phyloP scores from a whole-genome alignment of 2,888 invertebrate genomes.

The Ptilodon capucinus region DNA sequence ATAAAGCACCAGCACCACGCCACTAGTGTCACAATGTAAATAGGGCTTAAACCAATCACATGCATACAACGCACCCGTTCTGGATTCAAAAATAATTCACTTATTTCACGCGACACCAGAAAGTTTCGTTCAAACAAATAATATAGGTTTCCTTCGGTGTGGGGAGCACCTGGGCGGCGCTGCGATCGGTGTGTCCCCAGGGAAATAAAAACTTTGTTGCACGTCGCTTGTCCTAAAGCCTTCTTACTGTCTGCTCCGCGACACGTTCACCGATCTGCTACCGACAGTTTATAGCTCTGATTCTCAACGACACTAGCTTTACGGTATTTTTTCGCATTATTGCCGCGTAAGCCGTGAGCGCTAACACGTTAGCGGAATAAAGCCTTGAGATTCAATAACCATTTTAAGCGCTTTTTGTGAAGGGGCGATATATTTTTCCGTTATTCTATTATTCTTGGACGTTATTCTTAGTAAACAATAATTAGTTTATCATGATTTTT shows the following conservation, averaged over 20 bases:
- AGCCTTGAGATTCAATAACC: slow-evolving; percentile 29
- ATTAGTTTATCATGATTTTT: no score
- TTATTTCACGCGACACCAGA: slow-evolving; percentile 78
- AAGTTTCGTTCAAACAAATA: slow-evolving; percentile 81
- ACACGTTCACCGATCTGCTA: slow-evolving; percentile 76
- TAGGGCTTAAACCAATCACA: background rate
- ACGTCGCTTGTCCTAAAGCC: slow-evolving; percentile 80
- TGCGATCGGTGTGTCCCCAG: slow-evolving; percentile 79
- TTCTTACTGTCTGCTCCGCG: slow-evolving; percentile 69
- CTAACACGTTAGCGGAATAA: slow-evolving; percentile 38
- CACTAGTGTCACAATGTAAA: background rate
- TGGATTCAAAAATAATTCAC: slow-evolving; percentile 77
- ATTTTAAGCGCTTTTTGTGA: slow-evolving; percentile 23
- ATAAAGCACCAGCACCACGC: no score
- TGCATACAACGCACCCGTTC: slow-evolving; percentile 51
- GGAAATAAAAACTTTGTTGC: slow-evolving; percentile 83
- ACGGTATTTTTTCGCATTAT: slow-evolving; percentile 75
- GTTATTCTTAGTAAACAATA: no score
- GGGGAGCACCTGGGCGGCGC: slow-evolving; percentile 78
- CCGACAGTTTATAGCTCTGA: slow-evolving; percentile 76
- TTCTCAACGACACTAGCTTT: slow-evolving; percentile 75
- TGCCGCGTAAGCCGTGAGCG: slow-evolving; percentile 55
- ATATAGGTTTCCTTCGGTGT: slow-evolving; percentile 78
- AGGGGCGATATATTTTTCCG: slow-evolving; percentile 1
- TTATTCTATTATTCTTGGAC: background rate